Evolutionary conservation across 1,140 invertebrate genomes (phyloP).

Genomic region (Drosophila subpulchrella): DNA sequence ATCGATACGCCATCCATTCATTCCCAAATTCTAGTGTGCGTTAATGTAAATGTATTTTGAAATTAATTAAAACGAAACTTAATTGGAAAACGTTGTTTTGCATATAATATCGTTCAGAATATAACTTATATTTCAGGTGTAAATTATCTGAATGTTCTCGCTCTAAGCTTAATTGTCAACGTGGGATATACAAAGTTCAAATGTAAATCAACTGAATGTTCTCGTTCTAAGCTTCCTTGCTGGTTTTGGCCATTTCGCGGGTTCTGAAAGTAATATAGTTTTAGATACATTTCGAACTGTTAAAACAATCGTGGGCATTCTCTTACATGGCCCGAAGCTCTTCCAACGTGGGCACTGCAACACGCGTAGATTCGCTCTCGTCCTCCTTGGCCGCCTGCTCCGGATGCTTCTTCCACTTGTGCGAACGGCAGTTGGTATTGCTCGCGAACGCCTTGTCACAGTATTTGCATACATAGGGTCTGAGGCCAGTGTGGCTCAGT

Average conservation of each 20-base stretch:
- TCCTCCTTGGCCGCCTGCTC: constrained; percentile 69
- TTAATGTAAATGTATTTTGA: constrained; percentile 69
- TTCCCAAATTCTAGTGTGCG: constrained; percentile 48
- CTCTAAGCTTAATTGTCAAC: not conserved
- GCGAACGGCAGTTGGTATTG: constrained; percentile 85
- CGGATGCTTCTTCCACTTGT: constrained; percentile 85
- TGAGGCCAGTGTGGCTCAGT: constrained; percentile 84
- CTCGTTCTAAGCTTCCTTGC: not conserved
- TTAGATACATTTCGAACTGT: no score
- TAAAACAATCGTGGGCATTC: no score
- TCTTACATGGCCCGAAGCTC: constrained; percentile 68
- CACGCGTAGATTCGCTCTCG: constrained; percentile 50
- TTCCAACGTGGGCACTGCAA: constrained; percentile 73
- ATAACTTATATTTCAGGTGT: not conserved
- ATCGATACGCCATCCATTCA: constrained; percentile 21
- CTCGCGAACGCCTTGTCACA: constrained; percentile 85
- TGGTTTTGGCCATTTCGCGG: constrained; percentile 43
- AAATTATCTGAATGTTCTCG: not conserved
- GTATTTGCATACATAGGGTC: constrained; percentile 85
- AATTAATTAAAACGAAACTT: constrained; percentile 51
- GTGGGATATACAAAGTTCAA: not conserved
- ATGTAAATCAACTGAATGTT: not conserved
- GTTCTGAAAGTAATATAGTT: constrained; percentile 15
- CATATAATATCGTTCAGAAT: not conserved
- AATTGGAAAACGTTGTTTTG: constrained; percentile 26